Evolutionary conservation across 2,113 vertebrate species (phyloP).

Genomic region (Lanius collurio): DNA sequence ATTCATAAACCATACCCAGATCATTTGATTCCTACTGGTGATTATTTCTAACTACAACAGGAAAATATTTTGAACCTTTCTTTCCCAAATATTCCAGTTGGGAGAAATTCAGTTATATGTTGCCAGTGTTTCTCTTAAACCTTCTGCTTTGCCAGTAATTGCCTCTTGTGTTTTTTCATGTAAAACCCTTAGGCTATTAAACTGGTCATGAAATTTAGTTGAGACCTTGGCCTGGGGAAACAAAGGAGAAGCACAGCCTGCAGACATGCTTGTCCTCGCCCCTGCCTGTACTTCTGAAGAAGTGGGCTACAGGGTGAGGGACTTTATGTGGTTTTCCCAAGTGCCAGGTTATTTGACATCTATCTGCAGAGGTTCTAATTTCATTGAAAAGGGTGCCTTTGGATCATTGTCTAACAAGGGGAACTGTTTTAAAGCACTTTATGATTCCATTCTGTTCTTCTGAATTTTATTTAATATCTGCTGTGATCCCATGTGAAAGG

Average conservation of each 20-base stretch:
- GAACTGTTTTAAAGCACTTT: background rate
- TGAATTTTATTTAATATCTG: background rate
- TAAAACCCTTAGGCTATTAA: background rate
- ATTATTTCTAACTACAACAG: background rate
- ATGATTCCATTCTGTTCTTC: background rate
- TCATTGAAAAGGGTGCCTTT: background rate
- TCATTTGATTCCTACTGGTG: background rate
- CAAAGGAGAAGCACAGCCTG: background rate
- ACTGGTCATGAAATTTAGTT: background rate
- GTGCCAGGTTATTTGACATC: background rate
- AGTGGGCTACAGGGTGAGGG: background rate
- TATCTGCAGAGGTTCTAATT: background rate
- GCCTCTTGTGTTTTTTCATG: background rate
- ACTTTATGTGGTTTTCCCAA: background rate
- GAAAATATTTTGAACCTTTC: constrained; percentile 35
- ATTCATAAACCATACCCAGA: background rate
- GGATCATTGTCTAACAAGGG: background rate
- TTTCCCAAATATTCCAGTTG: background rate
- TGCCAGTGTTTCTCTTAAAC: background rate
- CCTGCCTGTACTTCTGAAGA: background rate
- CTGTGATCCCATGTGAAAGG: background rate
- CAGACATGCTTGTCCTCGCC: background rate
- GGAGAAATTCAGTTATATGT: background rate
- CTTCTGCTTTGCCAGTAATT: background rate
- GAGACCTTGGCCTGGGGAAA: background rate